phyloP scores from a whole-genome alignment of 2,797 vertebrate species.

The Sebastolobus altivelis region DNA sequence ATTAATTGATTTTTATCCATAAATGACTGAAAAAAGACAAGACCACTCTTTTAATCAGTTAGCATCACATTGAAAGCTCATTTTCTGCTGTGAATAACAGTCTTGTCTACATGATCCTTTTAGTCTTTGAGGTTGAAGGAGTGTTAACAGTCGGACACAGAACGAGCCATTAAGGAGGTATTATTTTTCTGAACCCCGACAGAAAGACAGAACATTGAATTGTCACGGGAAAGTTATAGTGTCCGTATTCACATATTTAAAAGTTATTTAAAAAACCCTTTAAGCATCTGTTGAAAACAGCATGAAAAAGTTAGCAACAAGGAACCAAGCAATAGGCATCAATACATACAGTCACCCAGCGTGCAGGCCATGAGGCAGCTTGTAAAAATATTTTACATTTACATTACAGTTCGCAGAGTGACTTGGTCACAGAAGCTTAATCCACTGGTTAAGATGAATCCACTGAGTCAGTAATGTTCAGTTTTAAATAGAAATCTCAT shows the following conservation, averaged over 20 bases:
- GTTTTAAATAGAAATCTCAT: constrained; percentile 24
- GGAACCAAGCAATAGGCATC: neutral
- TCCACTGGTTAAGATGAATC: constrained; percentile 45
- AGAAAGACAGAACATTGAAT: neutral
- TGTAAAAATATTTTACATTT: constrained; percentile 37
- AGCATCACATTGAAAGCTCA: neutral
- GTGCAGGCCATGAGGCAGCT: constrained; percentile 7
- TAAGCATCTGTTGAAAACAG: constrained; percentile 5
- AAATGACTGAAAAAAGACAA: constrained; percentile 10
- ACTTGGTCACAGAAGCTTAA: constrained; percentile 49
- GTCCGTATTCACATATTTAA: neutral
- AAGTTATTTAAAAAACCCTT: constrained; percentile 5
- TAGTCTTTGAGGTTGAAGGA: constrained; percentile 15
- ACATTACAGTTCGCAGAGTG: constrained; percentile 12
- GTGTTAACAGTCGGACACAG: constrained; percentile 33
- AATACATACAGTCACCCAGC: neutral
- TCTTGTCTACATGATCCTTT: neutral
- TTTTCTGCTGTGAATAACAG: constrained; percentile 6
- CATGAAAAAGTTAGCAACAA: neutral
- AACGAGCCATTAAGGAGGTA: neutral
- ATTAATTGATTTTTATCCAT: constrained; percentile 21
- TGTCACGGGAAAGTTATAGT: neutral
- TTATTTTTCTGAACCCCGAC: constrained; percentile 2
- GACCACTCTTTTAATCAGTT: constrained; percentile 4
- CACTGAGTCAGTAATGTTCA: constrained; percentile 15